These are phyloP conservation scores for Diadema setosum DNA, from an alignment of 35 echinoderm and acorn worm species.

Conservation along the genomic window DNA sequence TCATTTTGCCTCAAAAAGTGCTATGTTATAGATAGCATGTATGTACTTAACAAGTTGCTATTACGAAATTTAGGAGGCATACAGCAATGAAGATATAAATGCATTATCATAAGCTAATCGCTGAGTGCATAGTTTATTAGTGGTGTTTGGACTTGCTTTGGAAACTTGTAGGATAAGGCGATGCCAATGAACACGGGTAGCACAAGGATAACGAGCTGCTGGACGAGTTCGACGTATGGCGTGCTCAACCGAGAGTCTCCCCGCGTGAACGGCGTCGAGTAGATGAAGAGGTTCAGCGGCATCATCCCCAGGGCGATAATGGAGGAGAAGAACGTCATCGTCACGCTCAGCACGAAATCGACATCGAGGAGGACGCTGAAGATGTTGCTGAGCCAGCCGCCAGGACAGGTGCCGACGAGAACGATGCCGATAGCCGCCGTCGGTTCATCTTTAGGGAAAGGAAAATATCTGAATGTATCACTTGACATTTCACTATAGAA, in stretches of 20 bases:
- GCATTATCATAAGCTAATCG: constrained; percentile 47
- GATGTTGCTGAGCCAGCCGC: constrained; percentile 90
- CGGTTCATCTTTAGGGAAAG: not conserved
- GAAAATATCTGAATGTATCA: no score
- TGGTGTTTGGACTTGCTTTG: constrained; percentile 1
- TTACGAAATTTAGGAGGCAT: no score
- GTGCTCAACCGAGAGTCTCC: constrained; percentile 39
- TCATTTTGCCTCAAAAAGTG: no score
- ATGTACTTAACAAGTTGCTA: no score
- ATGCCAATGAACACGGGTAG: constrained; percentile 66
- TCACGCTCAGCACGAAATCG: constrained; percentile 84
- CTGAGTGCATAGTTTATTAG: constrained; percentile 7
- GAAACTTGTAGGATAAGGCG: constrained; percentile 60
- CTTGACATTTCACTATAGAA: no score
- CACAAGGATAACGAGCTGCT: constrained; percentile 66
- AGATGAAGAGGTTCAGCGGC: constrained; percentile 94
- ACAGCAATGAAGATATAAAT: no score
- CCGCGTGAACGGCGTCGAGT: constrained; percentile 51
- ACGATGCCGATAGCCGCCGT: constrained; percentile 62
- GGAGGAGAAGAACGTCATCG: constrained; percentile 90
- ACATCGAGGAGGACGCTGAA: constrained; percentile 79
- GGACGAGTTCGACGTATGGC: constrained; percentile 60
- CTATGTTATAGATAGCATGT: no score
- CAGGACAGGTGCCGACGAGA: constrained; percentile 73
- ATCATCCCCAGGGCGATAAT: constrained; percentile 79